phyloP scores from a whole-genome alignment of 2,113 vertebrate species.

The Calonectris borealis region DNA sequence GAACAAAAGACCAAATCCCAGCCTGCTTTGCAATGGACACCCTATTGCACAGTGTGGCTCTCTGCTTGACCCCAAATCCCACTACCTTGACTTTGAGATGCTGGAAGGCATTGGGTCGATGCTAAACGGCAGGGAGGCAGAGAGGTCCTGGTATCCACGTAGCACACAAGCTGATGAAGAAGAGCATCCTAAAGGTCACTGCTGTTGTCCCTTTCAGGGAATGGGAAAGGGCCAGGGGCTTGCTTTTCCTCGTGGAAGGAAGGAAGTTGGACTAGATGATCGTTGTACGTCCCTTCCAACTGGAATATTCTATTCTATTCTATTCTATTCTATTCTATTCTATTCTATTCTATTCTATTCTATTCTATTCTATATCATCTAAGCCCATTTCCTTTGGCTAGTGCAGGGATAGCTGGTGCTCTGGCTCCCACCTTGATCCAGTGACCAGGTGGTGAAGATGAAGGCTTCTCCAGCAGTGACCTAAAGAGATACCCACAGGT shows the following conservation, averaged over 20 bases:
- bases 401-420: background rate
- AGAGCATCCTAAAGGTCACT: background rate
- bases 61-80: background rate
- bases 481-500: background rate
- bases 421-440: background rate
- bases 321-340: background rate
- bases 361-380: background rate
- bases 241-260: background rate
- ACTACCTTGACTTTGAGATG: background rate
- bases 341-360: background rate
- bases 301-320: background rate
- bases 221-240: background rate
- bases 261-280: background rate
- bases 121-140: background rate
- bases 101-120: rapidly evolving
- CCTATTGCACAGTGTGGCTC: background rate
- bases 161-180: background rate
- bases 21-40: background rate
- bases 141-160: background rate
- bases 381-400: background rate
- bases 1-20: background rate
- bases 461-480: background rate
- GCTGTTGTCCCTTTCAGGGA: background rate
- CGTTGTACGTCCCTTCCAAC: background rate
- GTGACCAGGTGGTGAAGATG: background rate